Base-by-base conservation (phyloP, 2,888 invertebrate genomes). In the Boloria euphrosyne region DNA sequence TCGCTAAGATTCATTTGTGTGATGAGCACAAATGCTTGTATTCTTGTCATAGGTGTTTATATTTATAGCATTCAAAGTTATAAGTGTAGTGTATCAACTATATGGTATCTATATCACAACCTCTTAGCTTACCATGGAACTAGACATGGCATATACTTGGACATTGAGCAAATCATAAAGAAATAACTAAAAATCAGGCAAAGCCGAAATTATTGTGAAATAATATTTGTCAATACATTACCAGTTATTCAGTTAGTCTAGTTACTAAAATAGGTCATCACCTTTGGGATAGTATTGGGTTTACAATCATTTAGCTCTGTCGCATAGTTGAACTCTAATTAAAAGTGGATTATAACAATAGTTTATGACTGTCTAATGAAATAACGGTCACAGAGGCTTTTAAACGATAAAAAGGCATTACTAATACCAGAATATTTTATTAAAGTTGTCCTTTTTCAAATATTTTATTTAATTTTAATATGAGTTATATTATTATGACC, bases 261-360 rank as follows among this genome's bases (percentile, higher is more conserved):
- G 22, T 44, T 22, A 27, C 22, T 46, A 46, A 22, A 57, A 57
- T 13, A 22, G 57, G 57, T 47, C 46, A 57, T 46, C 27, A n/a
- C 46, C 57, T 46, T 13, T n/a, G 57, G 46, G 46, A 27, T 13
- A 13, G 46, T 22, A 46, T 57, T 57, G 2, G 3, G 46, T 27
- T 57, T 27, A 27, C n/a, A 57, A 46, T 27, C 10, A 46, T 44
- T 46, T 57, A n/a, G n/a, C 44, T 46, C 46, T n/a, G 46, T 46
- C 57, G 46, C 46, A 57, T 46, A 46, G 16, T 46, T 16, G 27
- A 22, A 57, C 46, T 46, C 2, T 46, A 27, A 46, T 22, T 27
- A 46, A 46, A 46, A 57, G 14, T 44, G 18, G 10, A 38, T 38
- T 38, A 38, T 44, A 17, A 46, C 22, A 44, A 46, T 27, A 57